phyloP scores from a whole-genome alignment of 2,113 vertebrate genomes.

The Chlamydotis undulata region DNA sequence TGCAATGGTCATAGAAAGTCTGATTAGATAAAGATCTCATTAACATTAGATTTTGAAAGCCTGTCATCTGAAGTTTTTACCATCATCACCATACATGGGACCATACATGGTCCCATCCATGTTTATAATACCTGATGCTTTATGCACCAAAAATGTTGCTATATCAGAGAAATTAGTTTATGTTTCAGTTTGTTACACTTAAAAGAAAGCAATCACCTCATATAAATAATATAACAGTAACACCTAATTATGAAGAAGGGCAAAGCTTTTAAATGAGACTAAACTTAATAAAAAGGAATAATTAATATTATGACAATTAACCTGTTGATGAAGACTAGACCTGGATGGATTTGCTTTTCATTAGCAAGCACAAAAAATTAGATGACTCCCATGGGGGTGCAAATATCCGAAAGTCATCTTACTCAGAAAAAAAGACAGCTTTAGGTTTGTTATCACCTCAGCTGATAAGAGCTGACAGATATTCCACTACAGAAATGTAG shows the following conservation, averaged over 20 bases:
- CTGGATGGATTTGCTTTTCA: background rate
- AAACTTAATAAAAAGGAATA: conserved; percentile 11
- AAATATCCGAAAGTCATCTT: background rate
- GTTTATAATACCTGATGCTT: background rate
- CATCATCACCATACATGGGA: background rate
- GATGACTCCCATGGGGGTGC: background rate
- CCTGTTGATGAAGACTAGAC: background rate
- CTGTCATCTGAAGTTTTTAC: background rate
- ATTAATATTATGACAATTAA: conserved; percentile 15
- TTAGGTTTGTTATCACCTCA: background rate
- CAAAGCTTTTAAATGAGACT: background rate
- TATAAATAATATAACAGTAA: background rate
- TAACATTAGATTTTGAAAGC: background rate
- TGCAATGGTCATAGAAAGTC: background rate
- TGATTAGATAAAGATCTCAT: background rate
- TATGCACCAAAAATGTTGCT: background rate
- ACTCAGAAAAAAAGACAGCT: background rate
- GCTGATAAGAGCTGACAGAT: background rate
- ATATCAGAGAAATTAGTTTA: background rate
- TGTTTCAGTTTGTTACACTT: background rate
- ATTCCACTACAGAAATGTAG: background rate
- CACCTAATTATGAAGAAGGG: background rate
- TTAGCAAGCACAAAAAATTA: background rate
- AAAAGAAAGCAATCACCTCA: background rate
- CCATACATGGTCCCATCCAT: background rate